phyloP scores from a whole-genome alignment of 2,113 vertebrate genomes.

The Machaerirhynchus nigripectus region DNA sequence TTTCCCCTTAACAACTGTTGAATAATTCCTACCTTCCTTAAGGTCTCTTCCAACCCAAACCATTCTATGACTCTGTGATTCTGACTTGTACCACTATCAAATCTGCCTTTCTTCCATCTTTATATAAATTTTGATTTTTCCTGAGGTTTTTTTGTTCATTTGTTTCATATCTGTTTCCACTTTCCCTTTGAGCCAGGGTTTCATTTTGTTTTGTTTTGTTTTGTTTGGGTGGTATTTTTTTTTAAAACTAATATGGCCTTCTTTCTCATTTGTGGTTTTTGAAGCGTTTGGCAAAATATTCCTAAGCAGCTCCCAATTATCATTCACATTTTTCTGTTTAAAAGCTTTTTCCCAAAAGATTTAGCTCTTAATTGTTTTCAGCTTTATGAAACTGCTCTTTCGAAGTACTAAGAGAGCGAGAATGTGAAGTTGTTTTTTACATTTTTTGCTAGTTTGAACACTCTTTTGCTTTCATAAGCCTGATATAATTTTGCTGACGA shows the following conservation, averaged over 20 bases:
- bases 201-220: background rate
- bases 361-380: conserved; percentile 39
- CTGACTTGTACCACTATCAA: background rate
- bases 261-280: conserved; percentile 35
- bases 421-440: background rate
- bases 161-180: background rate
- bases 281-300: conserved; percentile 21
- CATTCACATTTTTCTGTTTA: conserved; percentile 47
- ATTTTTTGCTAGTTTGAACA: background rate
- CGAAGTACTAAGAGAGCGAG: background rate
- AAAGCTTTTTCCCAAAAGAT: conserved; percentile 25
- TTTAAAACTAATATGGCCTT: background rate
- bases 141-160: background rate
- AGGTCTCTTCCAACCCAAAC: background rate
- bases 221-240: conserved; percentile 16
- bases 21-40: background rate
- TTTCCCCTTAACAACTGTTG: background rate
- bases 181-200: background rate
- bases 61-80: background rate
- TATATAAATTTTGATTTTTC: background rate
- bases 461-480: background rate
- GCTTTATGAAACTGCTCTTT: background rate
- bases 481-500: background rate
- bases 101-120: background rate
- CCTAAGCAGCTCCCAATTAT: conserved; percentile 47